Evolutionary conservation across 2,113 vertebrate genomes (phyloP).

Genomic region (Saccopteryx bilineata): DNA sequence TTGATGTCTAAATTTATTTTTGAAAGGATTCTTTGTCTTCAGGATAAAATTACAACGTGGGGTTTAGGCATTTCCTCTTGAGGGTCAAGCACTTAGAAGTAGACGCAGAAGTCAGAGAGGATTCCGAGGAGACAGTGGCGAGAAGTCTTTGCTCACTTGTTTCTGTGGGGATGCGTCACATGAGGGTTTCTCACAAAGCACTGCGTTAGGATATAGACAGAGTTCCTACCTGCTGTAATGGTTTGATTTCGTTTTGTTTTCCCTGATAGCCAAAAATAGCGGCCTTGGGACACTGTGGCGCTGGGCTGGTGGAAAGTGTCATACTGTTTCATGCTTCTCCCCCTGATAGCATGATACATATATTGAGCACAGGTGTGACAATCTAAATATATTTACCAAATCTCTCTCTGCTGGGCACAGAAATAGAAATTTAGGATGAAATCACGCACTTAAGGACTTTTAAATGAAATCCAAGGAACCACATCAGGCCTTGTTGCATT

Average conservation of each 20-base stretch:
- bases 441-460: background rate
- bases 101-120: constrained; percentile 16
- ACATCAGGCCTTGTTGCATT: background rate
- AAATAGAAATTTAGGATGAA: constrained; percentile 42
- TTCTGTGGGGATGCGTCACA: background rate
- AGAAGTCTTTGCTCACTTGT: constrained; percentile 27
- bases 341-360: background rate
- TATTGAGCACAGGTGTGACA: constrained; percentile 22
- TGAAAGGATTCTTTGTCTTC: constrained; percentile 39
- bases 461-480: constrained; percentile 42
- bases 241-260: background rate
- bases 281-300: background rate
- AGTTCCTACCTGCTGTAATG: constrained; percentile 32
- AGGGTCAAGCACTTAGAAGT: background rate
- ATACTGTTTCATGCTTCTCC: constrained; percentile 57
- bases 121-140: background rate
- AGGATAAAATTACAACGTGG: background rate
- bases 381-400: constrained; percentile 60
- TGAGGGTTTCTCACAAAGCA: constrained; percentile 58
- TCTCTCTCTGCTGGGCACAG: background rate
- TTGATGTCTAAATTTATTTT: background rate
- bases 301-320: constrained; percentile 57
- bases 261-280: constrained; percentile 58
- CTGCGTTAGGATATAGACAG: background rate
- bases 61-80: background rate